Base-by-base conservation (phyloP, 2,113 vertebrate genomes). In the Eclectus roratus region DNA sequence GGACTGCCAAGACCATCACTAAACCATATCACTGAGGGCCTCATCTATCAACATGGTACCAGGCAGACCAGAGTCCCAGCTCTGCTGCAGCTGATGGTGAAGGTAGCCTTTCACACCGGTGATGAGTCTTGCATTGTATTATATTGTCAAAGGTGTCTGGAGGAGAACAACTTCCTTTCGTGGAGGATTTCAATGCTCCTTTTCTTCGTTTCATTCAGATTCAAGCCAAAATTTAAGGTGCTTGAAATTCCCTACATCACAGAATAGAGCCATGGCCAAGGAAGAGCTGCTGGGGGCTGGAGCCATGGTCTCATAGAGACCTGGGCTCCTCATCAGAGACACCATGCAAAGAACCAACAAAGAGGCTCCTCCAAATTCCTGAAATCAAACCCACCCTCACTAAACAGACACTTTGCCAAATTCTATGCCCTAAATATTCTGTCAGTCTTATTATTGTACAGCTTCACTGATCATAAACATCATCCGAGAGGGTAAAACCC, bases 51-150 rank as follows among this genome's bases (percentile, higher is more conserved):
- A 35, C 33, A 58, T 24, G 56, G 21, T 24, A 6, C 4, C 0
- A 20, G 52, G 46, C 56, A 44, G 66, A 61, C 4, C 69, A 3
- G 80, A 69, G 46, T 1, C 69, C 53, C 90, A 35, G 53, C 2
- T 13, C 85, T 49, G 43, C 83, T 18, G 24, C 55, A 44, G 66
- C 53, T 39, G 12, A 33, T 20, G 2, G 2, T 15, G 3, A 15
- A 29, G 46, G 25, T 4, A 6, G 6, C 37, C 3, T 15, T 64
- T n/a, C 72, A 43, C 53, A 47, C 23, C 0, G 3, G 11, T 0
- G 3, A 19, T 27, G 69, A 41, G 20, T 10, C 52, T 18, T 11
- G 11, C 15, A 20, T 25, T 72, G 20, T 10, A 0, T 39, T 8
- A 1, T 14, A 7, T 46, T 52, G 5, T 10, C 33, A 27, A 64